Conservation (phyloP, 2,888 invertebrate species). For the Zhuqinia jingwanae region DNA sequence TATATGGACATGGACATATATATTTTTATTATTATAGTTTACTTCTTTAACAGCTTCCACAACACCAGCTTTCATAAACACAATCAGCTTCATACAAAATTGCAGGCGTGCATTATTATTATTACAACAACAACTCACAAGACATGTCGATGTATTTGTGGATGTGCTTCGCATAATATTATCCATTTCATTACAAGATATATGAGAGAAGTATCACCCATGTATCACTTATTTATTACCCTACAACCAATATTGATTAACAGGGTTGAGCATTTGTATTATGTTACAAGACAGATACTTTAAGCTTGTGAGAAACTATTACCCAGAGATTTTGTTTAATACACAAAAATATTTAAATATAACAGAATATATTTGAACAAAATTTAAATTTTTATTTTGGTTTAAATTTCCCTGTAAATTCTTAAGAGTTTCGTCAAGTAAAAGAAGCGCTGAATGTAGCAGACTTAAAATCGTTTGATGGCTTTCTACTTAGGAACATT, state of each 20-base stretch:
- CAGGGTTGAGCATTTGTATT: no score
- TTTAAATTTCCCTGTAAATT: no score
- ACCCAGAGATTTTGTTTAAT: no score
- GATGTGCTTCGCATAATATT: conserved; percentile 20
- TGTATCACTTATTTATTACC: conserved; percentile 38
- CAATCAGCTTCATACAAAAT: conserved; percentile 25
- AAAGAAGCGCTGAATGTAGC: no score
- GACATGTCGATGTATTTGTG: not conserved
- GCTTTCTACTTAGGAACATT: no score
- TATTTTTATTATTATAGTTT: conserved; percentile 26
- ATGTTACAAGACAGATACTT: no score
- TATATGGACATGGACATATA: not conserved
- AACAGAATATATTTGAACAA: no score
- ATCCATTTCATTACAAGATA: conserved; percentile 5
- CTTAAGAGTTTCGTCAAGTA: no score
- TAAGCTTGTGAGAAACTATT: no score
- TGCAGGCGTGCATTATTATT: conserved; percentile 42
- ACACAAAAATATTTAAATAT: no score
- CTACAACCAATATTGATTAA: conserved; percentile 48
- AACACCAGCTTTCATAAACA: not conserved
- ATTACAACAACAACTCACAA: conserved; percentile 7
- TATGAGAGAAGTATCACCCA: conserved; percentile 39
- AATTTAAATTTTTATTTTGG: no score
- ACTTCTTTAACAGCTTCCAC: conserved; percentile 36
- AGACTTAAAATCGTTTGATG: no score